Evolutionary conservation across 2,113 vertebrate genomes (phyloP).

Genomic region (Vombatus ursinus): DNA sequence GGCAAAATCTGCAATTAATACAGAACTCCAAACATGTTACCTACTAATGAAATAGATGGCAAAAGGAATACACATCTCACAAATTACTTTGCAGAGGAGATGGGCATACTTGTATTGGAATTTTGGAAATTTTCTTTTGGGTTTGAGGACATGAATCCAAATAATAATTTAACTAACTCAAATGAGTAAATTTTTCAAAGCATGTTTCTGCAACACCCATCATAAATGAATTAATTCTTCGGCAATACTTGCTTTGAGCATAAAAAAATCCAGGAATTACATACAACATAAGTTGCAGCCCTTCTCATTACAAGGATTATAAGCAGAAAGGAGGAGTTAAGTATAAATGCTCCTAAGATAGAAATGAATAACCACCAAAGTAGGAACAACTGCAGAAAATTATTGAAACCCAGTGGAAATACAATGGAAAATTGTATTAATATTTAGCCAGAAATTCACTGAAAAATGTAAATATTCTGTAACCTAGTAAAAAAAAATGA

Average conservation of each 20-base stretch:
- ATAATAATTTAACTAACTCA: background rate
- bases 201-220: background rate
- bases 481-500: background rate
- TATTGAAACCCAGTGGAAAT: background rate
- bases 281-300: background rate
- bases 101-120: background rate
- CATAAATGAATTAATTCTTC: background rate
- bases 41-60: background rate
- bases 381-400: background rate
- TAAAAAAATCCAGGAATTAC: background rate
- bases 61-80: background rate
- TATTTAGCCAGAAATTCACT: background rate
- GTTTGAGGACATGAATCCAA: background rate
- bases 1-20: background rate
- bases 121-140: background rate
- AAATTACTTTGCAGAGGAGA: background rate
- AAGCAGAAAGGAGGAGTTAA: background rate
- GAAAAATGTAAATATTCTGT: background rate
- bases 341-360: background rate
- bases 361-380: background rate
- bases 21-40: background rate
- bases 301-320: background rate
- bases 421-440: background rate
- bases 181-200: background rate
- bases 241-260: background rate